phyloP scores from a whole-genome alignment of 2,797 vertebrate genomes.

The Chiloscyllium punctatum region DNA sequence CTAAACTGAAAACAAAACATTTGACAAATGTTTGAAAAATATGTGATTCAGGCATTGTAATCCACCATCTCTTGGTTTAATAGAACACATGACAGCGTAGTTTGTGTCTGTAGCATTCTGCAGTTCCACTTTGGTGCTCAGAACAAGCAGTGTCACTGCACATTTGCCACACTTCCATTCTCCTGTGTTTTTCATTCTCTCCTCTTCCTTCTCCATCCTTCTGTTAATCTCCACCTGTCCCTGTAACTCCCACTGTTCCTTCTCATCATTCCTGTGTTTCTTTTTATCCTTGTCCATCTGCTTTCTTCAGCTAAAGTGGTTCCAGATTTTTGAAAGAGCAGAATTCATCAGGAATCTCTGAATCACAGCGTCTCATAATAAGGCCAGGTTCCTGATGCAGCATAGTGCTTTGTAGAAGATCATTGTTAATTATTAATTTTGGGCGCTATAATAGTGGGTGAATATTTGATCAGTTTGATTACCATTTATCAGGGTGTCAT shows the following conservation, averaged over 20 bases:
- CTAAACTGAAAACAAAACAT: neutral
- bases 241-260: neutral
- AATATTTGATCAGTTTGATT: neutral
- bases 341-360: neutral
- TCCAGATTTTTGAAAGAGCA: neutral
- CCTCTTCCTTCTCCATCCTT: neutral
- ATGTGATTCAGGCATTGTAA: neutral
- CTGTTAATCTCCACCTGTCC: neutral
- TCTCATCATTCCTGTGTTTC: neutral
- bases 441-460: too few relatives aligned
- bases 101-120: neutral
- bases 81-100: neutral
- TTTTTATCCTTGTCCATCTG: neutral
- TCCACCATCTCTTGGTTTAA: neutral
- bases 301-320: neutral
- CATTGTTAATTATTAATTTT: slow-evolving; percentile 8
- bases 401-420: neutral
- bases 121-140: neutral
- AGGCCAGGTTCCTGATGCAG: neutral
- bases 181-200: neutral
- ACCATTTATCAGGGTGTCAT: neutral
- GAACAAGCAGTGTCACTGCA: neutral
- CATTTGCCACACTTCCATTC: neutral
- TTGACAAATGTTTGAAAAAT: neutral
- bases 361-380: neutral